A percentile compares a stretch with the other conserved stretches of the same genome.
phyloP scores from a whole-genome alignment of 2,797 vertebrate species.

The Urosaurus nigricauda region DNA sequence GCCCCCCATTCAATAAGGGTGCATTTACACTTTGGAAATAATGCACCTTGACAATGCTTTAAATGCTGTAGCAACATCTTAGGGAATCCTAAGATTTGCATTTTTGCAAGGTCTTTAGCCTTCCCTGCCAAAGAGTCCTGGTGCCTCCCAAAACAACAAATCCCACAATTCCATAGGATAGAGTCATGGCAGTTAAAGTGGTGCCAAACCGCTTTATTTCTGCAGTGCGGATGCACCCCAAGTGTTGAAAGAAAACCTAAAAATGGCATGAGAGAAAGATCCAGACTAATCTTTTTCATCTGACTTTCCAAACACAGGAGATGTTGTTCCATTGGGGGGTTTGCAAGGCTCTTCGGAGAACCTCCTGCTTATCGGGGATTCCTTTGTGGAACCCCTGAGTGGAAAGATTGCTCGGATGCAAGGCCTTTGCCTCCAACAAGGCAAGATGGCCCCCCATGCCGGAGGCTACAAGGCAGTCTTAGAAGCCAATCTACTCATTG shows the following conservation, averaged over 20 bases:
- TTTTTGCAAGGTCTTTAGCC: too few relatives aligned
- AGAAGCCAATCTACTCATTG: constrained; percentile 81
- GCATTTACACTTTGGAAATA: too few relatives aligned
- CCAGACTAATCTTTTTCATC: neutral
- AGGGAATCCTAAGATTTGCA: too few relatives aligned
- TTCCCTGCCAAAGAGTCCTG: too few relatives aligned
- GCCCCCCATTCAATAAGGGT: too few relatives aligned
- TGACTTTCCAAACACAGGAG: constrained; percentile 77
- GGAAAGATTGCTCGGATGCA: constrained; percentile 77
- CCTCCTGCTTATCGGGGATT: constrained; percentile 80
- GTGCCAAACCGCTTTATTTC: too few relatives aligned
- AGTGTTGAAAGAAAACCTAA: neutral
- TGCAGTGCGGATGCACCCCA: too few relatives aligned
- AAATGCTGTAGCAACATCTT: too few relatives aligned
- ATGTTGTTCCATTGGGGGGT: constrained; percentile 87
- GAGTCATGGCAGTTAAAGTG: too few relatives aligned
- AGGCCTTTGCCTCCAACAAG: constrained; percentile 79
- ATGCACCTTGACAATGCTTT: too few relatives aligned
- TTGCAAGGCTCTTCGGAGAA: constrained; percentile 61
- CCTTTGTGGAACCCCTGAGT: constrained; percentile 88
- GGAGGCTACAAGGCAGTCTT: constrained; percentile 85
- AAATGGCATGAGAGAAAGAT: neutral
- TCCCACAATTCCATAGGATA: too few relatives aligned
- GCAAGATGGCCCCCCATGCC: constrained; percentile 76
- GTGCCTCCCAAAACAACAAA: too few relatives aligned